Percentiles rank a stretch among this genome's conserved stretches.
Evolutionary conservation across 2,113 vertebrate genomes (phyloP).

Genomic region (Lepisosteus osseus): DNA sequence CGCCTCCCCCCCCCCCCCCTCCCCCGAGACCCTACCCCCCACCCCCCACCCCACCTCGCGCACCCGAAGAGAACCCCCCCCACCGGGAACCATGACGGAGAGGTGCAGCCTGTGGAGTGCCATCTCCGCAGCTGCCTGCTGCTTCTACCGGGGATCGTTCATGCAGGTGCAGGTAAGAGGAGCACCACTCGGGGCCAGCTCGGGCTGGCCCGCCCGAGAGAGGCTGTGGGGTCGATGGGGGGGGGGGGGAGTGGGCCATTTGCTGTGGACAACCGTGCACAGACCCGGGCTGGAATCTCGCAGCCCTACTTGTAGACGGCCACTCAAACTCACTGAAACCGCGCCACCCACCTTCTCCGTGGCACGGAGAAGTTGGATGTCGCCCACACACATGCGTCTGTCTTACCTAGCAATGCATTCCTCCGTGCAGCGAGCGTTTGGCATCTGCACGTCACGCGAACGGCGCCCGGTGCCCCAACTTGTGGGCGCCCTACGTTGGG

Average conservation of each 20-base stretch:
- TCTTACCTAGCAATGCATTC: too few species aligned
- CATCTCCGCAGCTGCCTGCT: constrained; percentile 93
- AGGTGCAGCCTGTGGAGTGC: constrained; percentile 96
- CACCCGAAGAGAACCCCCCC: constrained; percentile 34
- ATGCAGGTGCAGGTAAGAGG: constrained; percentile 96
- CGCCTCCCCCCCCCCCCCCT: not conserved
- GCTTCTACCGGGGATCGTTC: constrained; percentile 96
- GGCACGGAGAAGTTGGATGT: not conserved
- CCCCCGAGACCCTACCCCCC: constrained; percentile 3
- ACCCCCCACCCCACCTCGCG: constrained; percentile 28
- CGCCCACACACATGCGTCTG: too few species aligned
- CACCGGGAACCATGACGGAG: constrained; percentile 79
- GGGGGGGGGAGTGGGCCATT: not conserved
- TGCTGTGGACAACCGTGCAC: too few species aligned
- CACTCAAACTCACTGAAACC: too few species aligned
- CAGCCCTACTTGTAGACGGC: too few species aligned
- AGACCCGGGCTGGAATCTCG: too few species aligned
- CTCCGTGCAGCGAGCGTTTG: too few species aligned
- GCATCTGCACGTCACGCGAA: too few species aligned
- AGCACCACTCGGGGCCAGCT: constrained; percentile 6
- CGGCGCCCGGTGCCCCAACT: too few species aligned
- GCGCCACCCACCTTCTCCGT: too few species aligned
- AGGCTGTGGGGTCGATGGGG: constrained; percentile 51
- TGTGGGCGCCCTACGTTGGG: too few species aligned
- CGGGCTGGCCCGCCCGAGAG: constrained; percentile 12